A percentile compares a stretch with the other conserved stretches of the same genome.
Conservation (phyloP, 2,888 invertebrate species). For the Unio delphinus region DNA sequence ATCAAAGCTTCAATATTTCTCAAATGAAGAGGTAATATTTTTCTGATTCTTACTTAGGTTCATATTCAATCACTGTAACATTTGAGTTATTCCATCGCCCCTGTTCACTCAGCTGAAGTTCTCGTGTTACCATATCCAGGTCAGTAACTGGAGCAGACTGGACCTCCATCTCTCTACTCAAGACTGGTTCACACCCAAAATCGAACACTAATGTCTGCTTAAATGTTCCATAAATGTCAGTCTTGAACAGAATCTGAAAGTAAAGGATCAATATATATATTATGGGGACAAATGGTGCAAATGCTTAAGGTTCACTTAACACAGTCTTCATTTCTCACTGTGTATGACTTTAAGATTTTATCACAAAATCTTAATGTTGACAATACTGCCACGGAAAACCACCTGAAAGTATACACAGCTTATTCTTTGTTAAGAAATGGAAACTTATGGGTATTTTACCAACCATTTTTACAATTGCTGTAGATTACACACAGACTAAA, state of each 20-base stretch:
- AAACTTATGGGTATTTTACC: too few relatives aligned
- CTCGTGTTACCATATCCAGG: conserved; percentile 64
- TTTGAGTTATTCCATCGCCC: conserved; percentile 77
- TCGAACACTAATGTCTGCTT: conserved; percentile 85
- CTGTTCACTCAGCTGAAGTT: conserved; percentile 61
- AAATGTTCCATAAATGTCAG: conserved; percentile 85
- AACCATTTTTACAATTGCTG: too few relatives aligned
- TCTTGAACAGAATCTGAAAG: conserved; percentile 76
- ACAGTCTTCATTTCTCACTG: not conserved
- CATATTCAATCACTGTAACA: conserved; percentile 73
- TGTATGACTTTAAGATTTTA: too few relatives aligned
- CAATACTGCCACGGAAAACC: too few relatives aligned
- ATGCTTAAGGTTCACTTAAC: not conserved
- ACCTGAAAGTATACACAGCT: too few relatives aligned
- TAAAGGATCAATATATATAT: not conserved
- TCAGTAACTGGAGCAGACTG: conserved; percentile 83
- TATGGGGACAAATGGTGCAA: too few relatives aligned
- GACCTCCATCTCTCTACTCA: conserved; percentile 77
- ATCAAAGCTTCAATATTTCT: too few relatives aligned
- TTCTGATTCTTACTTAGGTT: conserved; percentile 51
- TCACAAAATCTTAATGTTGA: too few relatives aligned
- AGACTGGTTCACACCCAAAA: conserved; percentile 75
- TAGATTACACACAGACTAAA: too few relatives aligned
- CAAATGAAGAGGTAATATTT: too few relatives aligned
- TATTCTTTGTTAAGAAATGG: too few relatives aligned